Evolutionary conservation across 2,113 vertebrate genomes (phyloP).

Genomic region (Callorhinus ursinus): DNA sequence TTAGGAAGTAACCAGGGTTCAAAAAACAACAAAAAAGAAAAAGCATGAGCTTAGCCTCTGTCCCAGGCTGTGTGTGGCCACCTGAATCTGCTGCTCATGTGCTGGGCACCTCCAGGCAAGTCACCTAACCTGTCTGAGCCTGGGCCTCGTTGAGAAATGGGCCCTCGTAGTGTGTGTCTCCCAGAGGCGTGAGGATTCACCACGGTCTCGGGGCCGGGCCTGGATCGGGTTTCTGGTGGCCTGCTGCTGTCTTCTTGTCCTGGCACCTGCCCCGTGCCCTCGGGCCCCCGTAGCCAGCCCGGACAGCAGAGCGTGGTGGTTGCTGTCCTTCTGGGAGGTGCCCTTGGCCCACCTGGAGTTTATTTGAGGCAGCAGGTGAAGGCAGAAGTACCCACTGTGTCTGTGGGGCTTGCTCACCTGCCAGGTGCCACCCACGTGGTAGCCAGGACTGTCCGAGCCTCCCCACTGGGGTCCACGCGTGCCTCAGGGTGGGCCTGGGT

Average conservation of each 20-base stretch:
- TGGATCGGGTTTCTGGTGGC: accelerated
- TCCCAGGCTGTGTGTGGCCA: accelerated
- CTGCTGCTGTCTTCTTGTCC: accelerated
- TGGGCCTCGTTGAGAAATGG: not conserved
- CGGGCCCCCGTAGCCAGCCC: not conserved
- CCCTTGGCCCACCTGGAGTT: not conserved
- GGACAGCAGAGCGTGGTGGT: accelerated
- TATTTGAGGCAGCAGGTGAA: not conserved
- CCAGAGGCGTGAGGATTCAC: not conserved
- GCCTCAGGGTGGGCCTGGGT: not conserved
- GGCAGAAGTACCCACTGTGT: accelerated
- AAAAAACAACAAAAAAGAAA: no score
- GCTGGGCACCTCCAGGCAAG: accelerated
- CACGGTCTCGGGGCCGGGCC: accelerated
- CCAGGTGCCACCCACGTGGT: accelerated
- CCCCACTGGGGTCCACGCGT: accelerated
- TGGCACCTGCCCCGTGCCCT: accelerated
- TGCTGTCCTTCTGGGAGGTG: accelerated
- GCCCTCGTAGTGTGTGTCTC: accelerated
- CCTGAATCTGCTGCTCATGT: accelerated
- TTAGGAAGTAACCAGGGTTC: not conserved
- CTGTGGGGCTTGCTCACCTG: not conserved
- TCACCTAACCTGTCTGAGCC: not conserved
- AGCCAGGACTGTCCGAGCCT: not conserved
- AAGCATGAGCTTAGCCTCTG: accelerated